A percentile compares a stretch with the other conserved stretches of the same genome.
Evolutionary conservation across 2,113 vertebrate genomes (phyloP).

Genomic region (Macrotis lagotis): DNA sequence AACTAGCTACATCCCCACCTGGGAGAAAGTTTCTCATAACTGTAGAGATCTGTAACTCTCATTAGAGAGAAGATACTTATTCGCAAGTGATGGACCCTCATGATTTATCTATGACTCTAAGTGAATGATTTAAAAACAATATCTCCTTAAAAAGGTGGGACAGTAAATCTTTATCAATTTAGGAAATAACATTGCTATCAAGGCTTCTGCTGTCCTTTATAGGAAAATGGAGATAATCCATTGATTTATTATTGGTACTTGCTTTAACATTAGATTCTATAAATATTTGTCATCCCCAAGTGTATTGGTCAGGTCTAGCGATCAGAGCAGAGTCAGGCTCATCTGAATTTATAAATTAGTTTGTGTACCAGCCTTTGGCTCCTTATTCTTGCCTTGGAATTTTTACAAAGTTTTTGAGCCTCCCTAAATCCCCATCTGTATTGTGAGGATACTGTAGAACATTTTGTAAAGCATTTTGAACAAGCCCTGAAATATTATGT

Average conservation of each 20-base stretch:
- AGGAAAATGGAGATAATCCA: background rate
- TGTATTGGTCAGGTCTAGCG: background rate
- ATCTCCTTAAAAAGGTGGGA: no score
- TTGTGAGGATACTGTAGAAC: background rate
- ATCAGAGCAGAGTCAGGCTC: background rate
- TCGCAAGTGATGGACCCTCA: no score
- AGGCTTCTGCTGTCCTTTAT: slow-evolving; percentile 6
- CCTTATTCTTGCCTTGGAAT: background rate
- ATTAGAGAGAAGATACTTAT: no score
- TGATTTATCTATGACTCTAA: no score
- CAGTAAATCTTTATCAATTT: background rate
- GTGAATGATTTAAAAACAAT: no score
- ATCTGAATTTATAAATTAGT: slow-evolving; percentile 3
- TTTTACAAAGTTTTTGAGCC: background rate
- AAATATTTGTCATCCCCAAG: background rate
- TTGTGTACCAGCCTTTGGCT: slow-evolving; percentile 49
- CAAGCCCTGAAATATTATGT: slow-evolving; percentile 47
- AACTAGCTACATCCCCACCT: no score
- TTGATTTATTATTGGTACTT: background rate
- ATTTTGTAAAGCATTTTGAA: slow-evolving; percentile 71
- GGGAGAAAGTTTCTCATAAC: no score
- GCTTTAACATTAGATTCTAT: background rate
- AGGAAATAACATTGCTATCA: slow-evolving; percentile 46
- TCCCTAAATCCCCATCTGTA: background rate
- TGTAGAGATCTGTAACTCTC: no score